Evolutionary conservation across 1,140 invertebrate species (phyloP), one percentile per base, ranked within the genome.

Genomic region (Samia ricini): DNA sequence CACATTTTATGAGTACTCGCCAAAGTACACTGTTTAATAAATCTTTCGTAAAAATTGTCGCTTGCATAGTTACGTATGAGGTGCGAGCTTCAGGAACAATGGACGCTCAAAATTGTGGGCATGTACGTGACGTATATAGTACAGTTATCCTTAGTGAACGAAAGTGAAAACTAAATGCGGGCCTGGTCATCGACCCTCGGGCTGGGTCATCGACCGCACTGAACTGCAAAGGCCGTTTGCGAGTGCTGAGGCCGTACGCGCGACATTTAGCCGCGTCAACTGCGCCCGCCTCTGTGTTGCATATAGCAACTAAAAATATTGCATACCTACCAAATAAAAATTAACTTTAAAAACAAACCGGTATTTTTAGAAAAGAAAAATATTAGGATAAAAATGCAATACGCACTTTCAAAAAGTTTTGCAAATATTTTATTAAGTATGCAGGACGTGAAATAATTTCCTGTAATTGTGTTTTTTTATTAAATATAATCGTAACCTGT

Each of bases 121-220:
- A 80, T 80, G 78, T 76, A 81, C 76, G 79, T 88, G 84, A 88
- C 88, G 85, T 85, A 85, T 85, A 67, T 79, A 78, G 78, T 84
- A 90, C 88, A 81, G 88, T 88, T 90, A 90, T 90, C 87, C 87
- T 89, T 89, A 87, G 83, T 80, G 79, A 86, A 89, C 84, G 87
- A 89, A 89, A 89, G 87, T 89, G 87, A 89, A 88, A 89, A 89
- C 83, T 89, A 87, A 86, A 85, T 85, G 81, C 83, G 79, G 78
- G 77, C 63, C 69, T 77, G 85, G 86, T 87, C 85, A 80, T 73
- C 78, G 84, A 89, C 76, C 87, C 68, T 71, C 55, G 58, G 66
- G 33, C 33, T 69, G 76, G 87, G 84, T 88, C 87, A 82, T 79
- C 72, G 87, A 87, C 85, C 85, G 85, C 77, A 63, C 77, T 83